Conservation (phyloP, 1,140 invertebrate species). For the Pectinophora gossypiella region DNA sequence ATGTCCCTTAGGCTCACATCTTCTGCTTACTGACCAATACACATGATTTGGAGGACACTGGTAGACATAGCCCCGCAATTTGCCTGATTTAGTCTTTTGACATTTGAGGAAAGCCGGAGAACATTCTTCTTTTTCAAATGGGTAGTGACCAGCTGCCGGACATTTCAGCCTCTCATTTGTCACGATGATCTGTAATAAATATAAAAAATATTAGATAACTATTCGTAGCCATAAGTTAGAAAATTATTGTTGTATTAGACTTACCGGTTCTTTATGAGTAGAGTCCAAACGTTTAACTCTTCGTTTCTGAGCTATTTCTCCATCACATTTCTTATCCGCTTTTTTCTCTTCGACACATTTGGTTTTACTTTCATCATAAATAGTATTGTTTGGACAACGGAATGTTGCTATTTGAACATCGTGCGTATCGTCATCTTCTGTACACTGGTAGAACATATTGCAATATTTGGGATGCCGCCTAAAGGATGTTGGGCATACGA, state of each 20-base stretch:
- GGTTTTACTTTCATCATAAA: constrained; percentile 83
- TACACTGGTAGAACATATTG: constrained; percentile 90
- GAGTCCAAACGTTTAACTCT: constrained; percentile 75
- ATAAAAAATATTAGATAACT: constrained; percentile 12
- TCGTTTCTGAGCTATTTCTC: constrained; percentile 70
- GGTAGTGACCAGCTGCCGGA: constrained; percentile 81
- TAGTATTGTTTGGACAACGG: constrained; percentile 84
- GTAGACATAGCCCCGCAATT: constrained; percentile 82
- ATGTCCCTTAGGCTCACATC: constrained; percentile 80
- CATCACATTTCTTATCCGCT: constrained; percentile 76
- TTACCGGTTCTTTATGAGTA: constrained; percentile 77
- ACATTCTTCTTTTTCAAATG: constrained; percentile 80
- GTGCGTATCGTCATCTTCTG: constrained; percentile 77
- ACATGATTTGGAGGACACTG: constrained; percentile 85
- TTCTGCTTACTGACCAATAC: constrained; percentile 85
- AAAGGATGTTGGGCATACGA: constrained; percentile 88
- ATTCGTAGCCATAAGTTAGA: not conserved
- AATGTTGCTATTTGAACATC: constrained; percentile 84
- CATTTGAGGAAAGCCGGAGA: constrained; percentile 87
- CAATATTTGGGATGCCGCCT: constrained; percentile 89
- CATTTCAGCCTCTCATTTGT: constrained; percentile 77
- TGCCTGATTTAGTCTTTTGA: constrained; percentile 64
- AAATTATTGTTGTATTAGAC: constrained; percentile 27
- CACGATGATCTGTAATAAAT: constrained; percentile 78
- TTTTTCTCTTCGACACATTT: constrained; percentile 81